These are phyloP conservation scores for Drosophila diplacantha DNA, from an alignment of 2,888 invertebrate genomes.

Conservation along the genomic window DNA sequence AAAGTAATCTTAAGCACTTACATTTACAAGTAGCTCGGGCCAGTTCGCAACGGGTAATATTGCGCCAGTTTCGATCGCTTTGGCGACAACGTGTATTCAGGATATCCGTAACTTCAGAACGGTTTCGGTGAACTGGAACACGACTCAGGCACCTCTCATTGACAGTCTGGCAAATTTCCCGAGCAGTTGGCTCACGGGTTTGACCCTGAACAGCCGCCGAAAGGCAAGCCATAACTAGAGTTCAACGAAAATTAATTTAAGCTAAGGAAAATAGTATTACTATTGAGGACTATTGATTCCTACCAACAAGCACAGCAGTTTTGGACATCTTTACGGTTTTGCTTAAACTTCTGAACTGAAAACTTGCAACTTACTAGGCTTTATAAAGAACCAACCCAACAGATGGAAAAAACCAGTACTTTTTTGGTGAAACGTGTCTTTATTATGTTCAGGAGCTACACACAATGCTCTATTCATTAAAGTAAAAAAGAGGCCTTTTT, in stretches of 20 bases:
- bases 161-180: conserved; percentile 23
- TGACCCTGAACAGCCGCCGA: conserved; percentile 33
- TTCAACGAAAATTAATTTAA: no score
- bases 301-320: conserved; percentile 45
- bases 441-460: conserved; percentile 16
- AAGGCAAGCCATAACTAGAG: conserved; percentile 14
- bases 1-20: conserved; percentile 27
- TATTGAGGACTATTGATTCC: no score
- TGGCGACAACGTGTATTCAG: conserved; percentile 45
- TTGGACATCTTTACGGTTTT: conserved; percentile 42
- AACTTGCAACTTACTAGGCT: conserved; percentile 1
- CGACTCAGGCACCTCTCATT: conserved; percentile 17
- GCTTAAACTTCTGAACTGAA: conserved; percentile 17
- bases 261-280: neutral
- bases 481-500: conserved; percentile 4
- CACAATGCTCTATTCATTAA: neutral
- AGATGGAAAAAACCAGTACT: neutral
- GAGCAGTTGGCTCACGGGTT: conserved; percentile 2
- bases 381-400: conserved; percentile 23
- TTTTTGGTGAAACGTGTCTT: neutral
- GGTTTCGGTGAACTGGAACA: conserved; percentile 21
- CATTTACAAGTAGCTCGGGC: conserved; percentile 42
- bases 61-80: conserved; percentile 36
- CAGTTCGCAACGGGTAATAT: conserved; percentile 51
- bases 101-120: conserved; percentile 28